Evolutionary conservation across 2,888 invertebrate genomes (phyloP).

Genomic region (Nomada hirtipes): DNA sequence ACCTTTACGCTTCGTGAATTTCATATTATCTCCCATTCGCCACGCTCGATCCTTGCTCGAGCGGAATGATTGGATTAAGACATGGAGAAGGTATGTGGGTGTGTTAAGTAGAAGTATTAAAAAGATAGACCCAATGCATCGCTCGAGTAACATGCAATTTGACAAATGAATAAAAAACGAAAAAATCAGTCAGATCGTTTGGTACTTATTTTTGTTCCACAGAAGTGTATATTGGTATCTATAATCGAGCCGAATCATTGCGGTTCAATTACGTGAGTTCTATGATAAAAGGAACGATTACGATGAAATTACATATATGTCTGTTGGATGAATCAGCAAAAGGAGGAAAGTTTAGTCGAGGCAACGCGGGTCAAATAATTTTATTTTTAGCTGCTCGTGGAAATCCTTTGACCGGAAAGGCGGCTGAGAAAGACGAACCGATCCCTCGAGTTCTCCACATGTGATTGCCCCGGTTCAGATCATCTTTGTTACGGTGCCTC

Average conservation of each 20-base stretch:
- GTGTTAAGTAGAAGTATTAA: slow-evolving; percentile 35
- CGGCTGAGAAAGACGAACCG: slow-evolving; percentile 16
- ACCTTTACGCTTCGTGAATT: slow-evolving; percentile 74
- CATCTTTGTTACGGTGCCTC: slow-evolving; percentile 25
- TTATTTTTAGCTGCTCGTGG: slow-evolving; percentile 55
- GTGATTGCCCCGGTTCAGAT: slow-evolving; percentile 5
- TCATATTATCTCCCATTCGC: slow-evolving; percentile 69
- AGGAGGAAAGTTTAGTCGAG: slow-evolving; percentile 10
- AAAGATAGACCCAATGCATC: slow-evolving; percentile 2
- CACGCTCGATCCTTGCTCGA: slow-evolving; percentile 64
- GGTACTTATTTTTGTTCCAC: no score
- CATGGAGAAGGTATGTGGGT: slow-evolving; percentile 40
- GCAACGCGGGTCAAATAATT: slow-evolving; percentile 25
- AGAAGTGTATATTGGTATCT: background rate
- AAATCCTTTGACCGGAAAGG: slow-evolving; percentile 33
- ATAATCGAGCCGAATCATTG: background rate
- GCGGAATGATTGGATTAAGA: slow-evolving; percentile 66
- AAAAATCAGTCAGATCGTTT: background rate
- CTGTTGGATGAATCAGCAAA: slow-evolving; percentile 32
- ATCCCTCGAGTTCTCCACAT: slow-evolving; percentile 41
- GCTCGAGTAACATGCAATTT: no score
- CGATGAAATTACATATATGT: slow-evolving; percentile 16
- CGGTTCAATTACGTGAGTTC: background rate
- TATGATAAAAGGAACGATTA: background rate
- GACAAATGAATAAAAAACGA: no score